Base-by-base conservation (phyloP, 2,888 invertebrate species). In the Colletes collaris region DNA sequence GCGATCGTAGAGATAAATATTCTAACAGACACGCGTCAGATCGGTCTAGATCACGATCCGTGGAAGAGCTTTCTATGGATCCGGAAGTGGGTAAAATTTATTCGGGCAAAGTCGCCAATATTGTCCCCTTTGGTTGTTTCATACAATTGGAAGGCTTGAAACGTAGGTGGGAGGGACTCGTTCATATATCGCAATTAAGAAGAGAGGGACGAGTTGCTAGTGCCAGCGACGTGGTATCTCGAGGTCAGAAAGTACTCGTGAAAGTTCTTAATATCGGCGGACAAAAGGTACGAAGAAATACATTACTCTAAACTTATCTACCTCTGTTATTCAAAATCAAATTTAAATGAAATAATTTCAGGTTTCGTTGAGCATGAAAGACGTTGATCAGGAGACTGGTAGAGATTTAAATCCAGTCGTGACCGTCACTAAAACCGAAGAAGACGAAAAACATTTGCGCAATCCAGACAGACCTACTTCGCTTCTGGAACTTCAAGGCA, bases 51-150 rank as follows among this genome's bases (percentile, higher is more conserved):
- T 91, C 91, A 0, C 88, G 94, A 86, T 94, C 94, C 49, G 94
- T 94, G 44, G 93, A 94, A 73, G 94, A 94, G 84, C 93, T 96
- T 86, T 95, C 95, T 73, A 96, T 96, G 89, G 97, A 97, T 89
- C 97, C 97, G 0, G 96, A 97, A 85, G 94, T 96, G 4, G 97
- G 97, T 0, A 97, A 96, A 95, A 98, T 99, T 86, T 99, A 99
- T 92, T 95, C 95, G 81, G 99, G 99, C 0, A 97, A 97, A 93
- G 98, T 99, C 0, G 97, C 98, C 0, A 99, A 98, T 89, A 97
- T 99, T 84, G 98, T 99, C 68, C 97, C 97, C n/a, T 99, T 99
- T 93, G 99, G 99, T 0, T 99, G 99, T 92, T 99, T 99, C 93
- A 98, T 99, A 0, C 98, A 99, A 93, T 94, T 99, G 35, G 98